Base-by-base conservation (phyloP, 2,113 vertebrate genomes). In the Dipodomys ordii region DNA sequence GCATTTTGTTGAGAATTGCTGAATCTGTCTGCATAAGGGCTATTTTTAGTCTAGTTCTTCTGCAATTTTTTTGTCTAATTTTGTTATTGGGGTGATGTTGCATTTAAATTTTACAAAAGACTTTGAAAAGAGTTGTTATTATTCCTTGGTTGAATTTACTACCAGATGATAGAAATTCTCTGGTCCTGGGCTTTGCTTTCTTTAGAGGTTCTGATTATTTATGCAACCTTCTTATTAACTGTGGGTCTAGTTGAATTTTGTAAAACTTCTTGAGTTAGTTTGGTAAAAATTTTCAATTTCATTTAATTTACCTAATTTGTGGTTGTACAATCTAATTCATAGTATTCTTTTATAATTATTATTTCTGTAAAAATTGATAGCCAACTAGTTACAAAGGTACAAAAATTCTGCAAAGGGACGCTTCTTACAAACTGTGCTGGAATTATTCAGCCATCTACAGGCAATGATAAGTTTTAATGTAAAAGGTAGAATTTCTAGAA, bases 281-380 rank as follows among this genome's bases (percentile, higher is more conserved):
- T 81, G 27, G 32, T 68, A 90, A 62, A 57, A 87, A 93, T 71
- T 90, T 93, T 11, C 82, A 12, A 44, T 57, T 86, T 93, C 65
- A 64, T 69, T 53, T 77, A 44, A 20, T 86, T 85, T 94, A 57
- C 0, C 53, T 57, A 77, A 86, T 71, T 80, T 80, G 39, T 80
- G 20, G 11, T 19, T 53, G 3, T 73, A 72, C n/a, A 90, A n/a
- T 28, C 25, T 27, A 73, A n/a, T 46, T 94, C 72, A 73, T 30
- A n/a, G 25, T 49, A 49, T 57, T 73, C 32, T 44, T 53, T 90
- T 73, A 79, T 44, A 73, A 79, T 53, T 85, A 49, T 49, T 6
- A 65, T 73, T 39, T 89, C 10, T 80, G 1, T 60, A 6, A 77
- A 39, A 72, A 85, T 57, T 64, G 67, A 12, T 71, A 73, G 11